Evolutionary conservation across 2,113 vertebrate genomes (phyloP), one percentile per base, ranked within the genome.

Genomic region (Pterocles gutturalis): DNA sequence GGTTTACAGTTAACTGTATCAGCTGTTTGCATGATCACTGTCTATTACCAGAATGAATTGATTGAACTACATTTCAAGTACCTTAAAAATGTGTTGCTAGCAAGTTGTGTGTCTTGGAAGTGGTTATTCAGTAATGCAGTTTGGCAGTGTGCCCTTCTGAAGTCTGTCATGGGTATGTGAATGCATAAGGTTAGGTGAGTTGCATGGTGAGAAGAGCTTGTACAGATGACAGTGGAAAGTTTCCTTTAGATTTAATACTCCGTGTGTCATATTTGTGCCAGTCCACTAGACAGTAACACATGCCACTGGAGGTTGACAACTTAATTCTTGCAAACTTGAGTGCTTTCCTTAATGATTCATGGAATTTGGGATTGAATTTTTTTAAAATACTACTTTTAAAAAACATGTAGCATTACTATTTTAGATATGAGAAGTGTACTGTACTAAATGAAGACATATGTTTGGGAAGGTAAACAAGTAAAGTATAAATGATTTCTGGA

Each of bases 221-320:
- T 66, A 41, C 82, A 72, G 67, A 88, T 55, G 85, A 73, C 61
- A 82, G 90, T 78, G 94, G 93, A 94, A 97, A 95, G 49, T 89
- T 94, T 82, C 48, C 72, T 94, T 87, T 90, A 83, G 53, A 54
- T 83, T 87, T 75, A 61, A 64, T 90, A 34, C 41, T 70, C 29
- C 22, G 9, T 90, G 71, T 6, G 24, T 96, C 92, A 81, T 67
- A 54, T 70, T 60, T 20, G 2, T 87, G 60, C 36, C 24, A 43
- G 67, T 67, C 38, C 55, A 54, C n/a, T 55, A 10, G 46, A 8
- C 0, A 57, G 77, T 77, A 17, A 46, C n/a, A 49, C 29, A 2
- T 41, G 51, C 72, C 91, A 41, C 69, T 75, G 41, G n/a, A 72
- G 45, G 12, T 26, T 65, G 77, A 53, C 64, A 81, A 15, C 36